phyloP scores from a whole-genome alignment of 2,113 vertebrate species.

The Planiliza haematocheilus region DNA sequence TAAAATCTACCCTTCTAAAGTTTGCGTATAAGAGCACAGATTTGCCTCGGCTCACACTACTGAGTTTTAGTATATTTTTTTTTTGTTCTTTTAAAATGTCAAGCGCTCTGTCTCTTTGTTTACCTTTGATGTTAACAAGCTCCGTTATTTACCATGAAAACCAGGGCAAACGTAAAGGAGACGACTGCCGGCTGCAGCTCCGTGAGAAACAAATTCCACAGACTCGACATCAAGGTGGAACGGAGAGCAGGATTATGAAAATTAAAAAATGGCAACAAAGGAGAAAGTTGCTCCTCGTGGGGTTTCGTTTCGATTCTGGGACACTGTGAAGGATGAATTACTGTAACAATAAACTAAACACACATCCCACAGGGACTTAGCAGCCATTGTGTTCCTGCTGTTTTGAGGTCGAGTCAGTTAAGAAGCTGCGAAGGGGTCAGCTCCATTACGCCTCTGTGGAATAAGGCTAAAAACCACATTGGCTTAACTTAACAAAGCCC shows the following conservation, averaged over 20 bases:
- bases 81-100: constrained; percentile 8
- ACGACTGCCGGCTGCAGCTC: constrained; percentile 10
- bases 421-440: constrained; percentile 52
- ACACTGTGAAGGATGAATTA: not conserved
- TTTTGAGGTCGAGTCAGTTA: constrained; percentile 44
- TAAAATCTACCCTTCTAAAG: not conserved
- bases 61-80: constrained; percentile 6
- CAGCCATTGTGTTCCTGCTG: constrained; percentile 30
- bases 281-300: not conserved
- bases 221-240: not conserved
- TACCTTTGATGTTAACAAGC: constrained; percentile 51
- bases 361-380: constrained; percentile 11
- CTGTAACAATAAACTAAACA: constrained; percentile 20
- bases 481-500: constrained; percentile 46
- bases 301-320: not conserved
- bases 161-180: constrained; percentile 24
- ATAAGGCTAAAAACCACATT: constrained; percentile 44
- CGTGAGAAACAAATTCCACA: constrained; percentile 30
- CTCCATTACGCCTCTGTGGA: constrained; percentile 45
- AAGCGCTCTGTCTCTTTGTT: constrained; percentile 3
- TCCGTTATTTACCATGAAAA: constrained; percentile 46
- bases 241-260: constrained; percentile 1
- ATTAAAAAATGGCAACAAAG: not conserved
- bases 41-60: not conserved
- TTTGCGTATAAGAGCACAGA: constrained; percentile 8